Conservation (phyloP, 1,140 invertebrate genomes). For the Aphaenogaster rudis region DNA sequence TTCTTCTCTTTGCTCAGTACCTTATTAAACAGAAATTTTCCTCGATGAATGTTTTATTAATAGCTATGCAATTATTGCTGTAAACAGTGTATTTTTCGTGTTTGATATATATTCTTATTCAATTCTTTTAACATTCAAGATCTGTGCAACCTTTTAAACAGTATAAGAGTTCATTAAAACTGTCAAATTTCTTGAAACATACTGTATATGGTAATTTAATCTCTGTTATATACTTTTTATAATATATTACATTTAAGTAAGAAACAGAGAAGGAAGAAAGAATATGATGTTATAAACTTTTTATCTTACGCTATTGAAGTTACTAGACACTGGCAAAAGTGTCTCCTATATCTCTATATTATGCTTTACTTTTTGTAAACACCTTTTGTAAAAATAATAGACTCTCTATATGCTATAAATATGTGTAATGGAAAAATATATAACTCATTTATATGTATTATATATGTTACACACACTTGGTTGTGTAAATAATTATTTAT, state of each 20-base stretch:
- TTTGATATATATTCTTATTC: background rate
- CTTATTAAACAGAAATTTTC: conserved; percentile 9
- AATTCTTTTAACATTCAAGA: conserved; percentile 12
- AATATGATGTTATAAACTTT: conserved; percentile 42
- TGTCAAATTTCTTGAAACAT: conserved; percentile 28
- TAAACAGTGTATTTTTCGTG: conserved; percentile 18
- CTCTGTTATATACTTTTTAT: conserved; percentile 51
- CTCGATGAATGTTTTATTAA: conserved; percentile 28
- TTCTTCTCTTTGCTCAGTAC: conserved; percentile 21
- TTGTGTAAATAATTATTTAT: conserved; percentile 7
- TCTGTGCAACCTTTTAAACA: conserved; percentile 24
- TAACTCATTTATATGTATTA: conserved; percentile 11
- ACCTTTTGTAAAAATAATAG: conserved; percentile 44
- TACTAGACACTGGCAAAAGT: conserved; percentile 12
- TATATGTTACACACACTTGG: conserved; percentile 9
- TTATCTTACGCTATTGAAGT: conserved; percentile 37
- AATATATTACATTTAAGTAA: conserved; percentile 40
- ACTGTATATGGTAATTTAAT: conserved; percentile 51
- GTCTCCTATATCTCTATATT: conserved; percentile 20
- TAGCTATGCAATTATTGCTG: background rate
- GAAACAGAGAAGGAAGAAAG: background rate
- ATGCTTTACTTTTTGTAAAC: conserved; percentile 9
- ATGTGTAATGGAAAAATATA: conserved; percentile 40
- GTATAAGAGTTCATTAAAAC: conserved; percentile 35
- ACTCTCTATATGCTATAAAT: conserved; percentile 21